Conservation (phyloP, 2,113 vertebrate species). For the Beaufortia kweichowensis region DNA sequence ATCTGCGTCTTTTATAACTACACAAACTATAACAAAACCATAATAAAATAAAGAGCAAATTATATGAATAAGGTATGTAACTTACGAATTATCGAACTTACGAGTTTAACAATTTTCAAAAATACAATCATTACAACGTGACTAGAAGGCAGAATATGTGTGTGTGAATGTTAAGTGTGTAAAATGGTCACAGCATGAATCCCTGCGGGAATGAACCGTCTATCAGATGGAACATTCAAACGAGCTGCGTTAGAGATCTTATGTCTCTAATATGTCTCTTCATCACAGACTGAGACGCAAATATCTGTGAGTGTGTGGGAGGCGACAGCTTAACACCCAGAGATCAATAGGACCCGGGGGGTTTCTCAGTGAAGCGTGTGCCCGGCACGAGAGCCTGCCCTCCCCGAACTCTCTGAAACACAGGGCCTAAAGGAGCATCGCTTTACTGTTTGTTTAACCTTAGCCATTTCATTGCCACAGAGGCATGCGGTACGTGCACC, state of each 20-base stretch:
- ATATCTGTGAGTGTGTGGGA: slow-evolving; percentile 37
- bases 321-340: slow-evolving; percentile 19
- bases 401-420: neutral
- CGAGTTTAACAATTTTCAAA: too few species aligned
- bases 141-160: neutral
- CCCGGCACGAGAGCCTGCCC: slow-evolving; percentile 12
- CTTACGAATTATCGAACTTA: too few species aligned
- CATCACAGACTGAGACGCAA: slow-evolving; percentile 34
- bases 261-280: slow-evolving; percentile 13
- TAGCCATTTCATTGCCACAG: neutral
- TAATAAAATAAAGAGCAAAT: too few species aligned
- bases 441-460: slow-evolving; percentile 20
- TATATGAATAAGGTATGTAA: too few species aligned
- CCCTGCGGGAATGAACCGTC: slow-evolving; percentile 15
- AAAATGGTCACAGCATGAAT: slow-evolving; percentile 4
- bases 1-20: too few species aligned
- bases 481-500: slow-evolving; percentile 24
- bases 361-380: slow-evolving; percentile 5
- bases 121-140: too few species aligned
- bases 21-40: too few species aligned
- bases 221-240: slow-evolving; percentile 28
- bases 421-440: neutral
- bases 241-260: slow-evolving; percentile 24
- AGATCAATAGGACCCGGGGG: slow-evolving; percentile 39
- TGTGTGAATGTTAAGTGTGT: neutral